phyloP scores from a whole-genome alignment of 2,888 invertebrate genomes.

The Cryptus viduatorius region DNA sequence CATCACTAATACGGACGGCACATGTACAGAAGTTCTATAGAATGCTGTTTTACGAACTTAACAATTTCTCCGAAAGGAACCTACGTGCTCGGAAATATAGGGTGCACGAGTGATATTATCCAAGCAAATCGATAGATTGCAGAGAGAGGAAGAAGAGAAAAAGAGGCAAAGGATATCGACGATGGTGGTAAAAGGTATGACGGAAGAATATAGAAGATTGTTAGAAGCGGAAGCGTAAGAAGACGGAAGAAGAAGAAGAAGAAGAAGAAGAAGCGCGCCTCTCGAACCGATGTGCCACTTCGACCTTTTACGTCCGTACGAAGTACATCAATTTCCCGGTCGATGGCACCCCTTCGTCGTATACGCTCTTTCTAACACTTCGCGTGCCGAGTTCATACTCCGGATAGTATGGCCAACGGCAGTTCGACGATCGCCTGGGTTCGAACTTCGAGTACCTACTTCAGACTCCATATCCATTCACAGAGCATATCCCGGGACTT shows the following conservation, averaged over 20 bases:
- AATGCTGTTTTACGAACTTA: no score
- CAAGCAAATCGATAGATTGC: slow-evolving; percentile 49
- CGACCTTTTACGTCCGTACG: slow-evolving; percentile 66
- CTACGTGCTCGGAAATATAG: slow-evolving; percentile 52
- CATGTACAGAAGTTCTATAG: no score
- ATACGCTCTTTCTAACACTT: neutral
- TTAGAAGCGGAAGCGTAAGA: slow-evolving; percentile 27
- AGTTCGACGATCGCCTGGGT: slow-evolving; percentile 47
- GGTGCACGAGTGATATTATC: slow-evolving; percentile 45
- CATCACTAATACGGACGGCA: no score
- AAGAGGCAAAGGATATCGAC: slow-evolving; percentile 24
- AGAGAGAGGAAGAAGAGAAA: slow-evolving; percentile 14
- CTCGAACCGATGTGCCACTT: slow-evolving; percentile 65
- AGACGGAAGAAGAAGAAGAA: neutral
- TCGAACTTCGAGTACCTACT: slow-evolving; percentile 73
- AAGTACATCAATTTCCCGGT: slow-evolving; percentile 70
- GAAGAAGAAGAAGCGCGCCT: slow-evolving; percentile 46
- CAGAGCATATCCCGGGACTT: slow-evolving; percentile 42
- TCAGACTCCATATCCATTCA: slow-evolving; percentile 71
- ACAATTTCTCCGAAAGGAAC: no score
- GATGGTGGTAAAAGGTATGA: slow-evolving; percentile 1
- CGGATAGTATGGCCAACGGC: neutral
- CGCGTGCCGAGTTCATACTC: neutral
- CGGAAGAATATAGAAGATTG: slow-evolving; percentile 32
- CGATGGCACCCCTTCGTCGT: slow-evolving; percentile 42